A percentile compares a stretch with the other conserved stretches of the same genome.
phyloP scores from a whole-genome alignment of 2,888 invertebrate species.

The Torymus texanus region DNA sequence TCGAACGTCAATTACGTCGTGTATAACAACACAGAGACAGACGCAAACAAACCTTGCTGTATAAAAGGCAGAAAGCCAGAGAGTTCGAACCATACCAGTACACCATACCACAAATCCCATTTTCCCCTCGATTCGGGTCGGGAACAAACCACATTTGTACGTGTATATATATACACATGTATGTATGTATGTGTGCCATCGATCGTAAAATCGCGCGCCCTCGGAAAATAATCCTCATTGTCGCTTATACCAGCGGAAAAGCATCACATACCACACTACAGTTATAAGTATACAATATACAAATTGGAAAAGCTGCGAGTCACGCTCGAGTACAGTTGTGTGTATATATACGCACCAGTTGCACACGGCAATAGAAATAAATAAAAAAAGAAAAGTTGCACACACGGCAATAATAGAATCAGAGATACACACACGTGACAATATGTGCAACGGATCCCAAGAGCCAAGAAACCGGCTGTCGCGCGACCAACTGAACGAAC shows the following conservation, averaged over 20 bases:
- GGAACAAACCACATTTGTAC: background rate
- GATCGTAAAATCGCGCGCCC: slow-evolving; percentile 30
- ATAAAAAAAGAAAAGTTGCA: too few relatives aligned
- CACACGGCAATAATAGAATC: too few relatives aligned
- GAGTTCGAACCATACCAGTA: too few relatives aligned
- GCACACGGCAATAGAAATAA: slow-evolving; percentile 9
- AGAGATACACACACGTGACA: too few relatives aligned
- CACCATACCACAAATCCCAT: slow-evolving; percentile 2
- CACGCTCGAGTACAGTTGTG: slow-evolving; percentile 36
- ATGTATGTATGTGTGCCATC: background rate
- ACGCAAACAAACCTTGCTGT: too few relatives aligned
- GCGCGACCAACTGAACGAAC: too few relatives aligned
- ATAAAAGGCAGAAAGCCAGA: slow-evolving; percentile 39
- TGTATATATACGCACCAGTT: background rate
- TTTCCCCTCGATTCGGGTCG: background rate
- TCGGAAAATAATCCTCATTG: background rate
- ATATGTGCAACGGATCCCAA: too few relatives aligned
- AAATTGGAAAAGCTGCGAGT: slow-evolving; percentile 13
- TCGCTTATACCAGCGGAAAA: background rate
- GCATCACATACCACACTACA: too few relatives aligned
- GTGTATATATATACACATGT: too few relatives aligned
- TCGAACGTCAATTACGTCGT: slow-evolving; percentile 27
- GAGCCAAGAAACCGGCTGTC: too few relatives aligned
- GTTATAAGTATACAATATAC: background rate
- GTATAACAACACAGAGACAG: background rate